phyloP scores from a whole-genome alignment of 2,113 vertebrate genomes.

The Otolemur garnettii region DNA sequence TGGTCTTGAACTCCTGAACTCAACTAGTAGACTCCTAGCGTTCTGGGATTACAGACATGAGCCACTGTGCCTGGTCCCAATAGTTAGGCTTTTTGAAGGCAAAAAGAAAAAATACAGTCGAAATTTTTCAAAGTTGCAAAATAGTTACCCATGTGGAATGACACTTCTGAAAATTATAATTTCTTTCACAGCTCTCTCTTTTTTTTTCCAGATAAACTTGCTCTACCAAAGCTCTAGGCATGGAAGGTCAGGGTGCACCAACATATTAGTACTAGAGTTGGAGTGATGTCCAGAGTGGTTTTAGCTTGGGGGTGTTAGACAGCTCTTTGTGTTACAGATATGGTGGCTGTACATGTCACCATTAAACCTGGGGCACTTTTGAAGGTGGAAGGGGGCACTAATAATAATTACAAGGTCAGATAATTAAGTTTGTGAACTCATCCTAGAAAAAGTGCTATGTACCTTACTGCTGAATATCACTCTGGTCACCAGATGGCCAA shows the following conservation, averaged over 20 bases:
- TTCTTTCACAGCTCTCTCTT: not conserved
- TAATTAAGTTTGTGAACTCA: too few species aligned
- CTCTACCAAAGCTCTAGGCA: conserved; percentile 11
- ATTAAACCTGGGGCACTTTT: not conserved
- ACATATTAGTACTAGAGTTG: not conserved
- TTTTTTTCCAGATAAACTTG: not conserved
- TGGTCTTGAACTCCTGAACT: too few species aligned
- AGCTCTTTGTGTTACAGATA: not conserved
- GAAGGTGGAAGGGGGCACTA: too few species aligned
- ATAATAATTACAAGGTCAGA: too few species aligned
- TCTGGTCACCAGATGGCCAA: too few species aligned
- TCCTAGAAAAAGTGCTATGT: too few species aligned
- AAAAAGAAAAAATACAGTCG: conserved; percentile 35
- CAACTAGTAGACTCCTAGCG: too few species aligned
- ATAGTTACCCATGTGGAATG: not conserved
- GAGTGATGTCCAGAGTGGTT: not conserved
- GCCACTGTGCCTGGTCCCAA: not conserved
- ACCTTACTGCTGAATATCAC: too few species aligned
- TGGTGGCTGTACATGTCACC: not conserved
- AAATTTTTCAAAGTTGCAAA: conserved; percentile 44
- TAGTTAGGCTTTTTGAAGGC: not conserved
- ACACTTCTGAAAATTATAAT: not conserved
- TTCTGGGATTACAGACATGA: too few species aligned
- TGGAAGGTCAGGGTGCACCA: conserved; percentile 2
- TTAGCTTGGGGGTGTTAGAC: not conserved